Conservation (phyloP, 2,113 vertebrate species). For the Hyaena hyaena region DNA sequence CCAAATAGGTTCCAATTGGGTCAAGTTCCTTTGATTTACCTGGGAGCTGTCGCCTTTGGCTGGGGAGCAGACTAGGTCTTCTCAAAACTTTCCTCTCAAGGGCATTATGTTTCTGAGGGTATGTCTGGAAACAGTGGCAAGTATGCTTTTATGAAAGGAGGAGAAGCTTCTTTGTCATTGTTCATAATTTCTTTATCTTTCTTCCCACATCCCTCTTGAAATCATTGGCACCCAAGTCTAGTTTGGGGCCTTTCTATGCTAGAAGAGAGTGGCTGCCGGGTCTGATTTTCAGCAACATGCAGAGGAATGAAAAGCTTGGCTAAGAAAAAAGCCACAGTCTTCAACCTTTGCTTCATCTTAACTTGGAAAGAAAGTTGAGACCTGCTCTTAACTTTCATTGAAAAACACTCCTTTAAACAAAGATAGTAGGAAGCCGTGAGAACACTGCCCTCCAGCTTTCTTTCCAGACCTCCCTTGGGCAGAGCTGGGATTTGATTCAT, state of each 20-base stretch:
- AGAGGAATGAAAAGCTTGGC: slow-evolving; percentile 76
- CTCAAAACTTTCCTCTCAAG: not conserved
- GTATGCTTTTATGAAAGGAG: not conserved
- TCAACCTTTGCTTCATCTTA: slow-evolving; percentile 64
- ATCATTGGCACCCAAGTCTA: slow-evolving; percentile 64
- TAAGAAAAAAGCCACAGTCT: slow-evolving; percentile 61
- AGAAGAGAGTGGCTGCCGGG: slow-evolving; percentile 71
- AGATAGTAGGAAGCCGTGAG: not conserved
- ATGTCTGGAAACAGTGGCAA: not conserved
- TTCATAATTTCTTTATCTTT: slow-evolving; percentile 39
- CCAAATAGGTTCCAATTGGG: not conserved
- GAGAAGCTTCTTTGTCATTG: not conserved
- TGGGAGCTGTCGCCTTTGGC: not conserved
- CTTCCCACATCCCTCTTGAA: slow-evolving; percentile 70
- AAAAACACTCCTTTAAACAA: slow-evolving; percentile 63
- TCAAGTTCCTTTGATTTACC: not conserved
- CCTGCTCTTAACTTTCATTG: slow-evolving; percentile 55
- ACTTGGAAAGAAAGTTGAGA: slow-evolving; percentile 67
- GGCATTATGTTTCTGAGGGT: not conserved
- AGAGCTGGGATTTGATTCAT: not conserved
- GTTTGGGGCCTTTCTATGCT: slow-evolving; percentile 55
- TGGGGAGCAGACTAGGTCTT: not conserved
- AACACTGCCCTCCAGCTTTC: not conserved
- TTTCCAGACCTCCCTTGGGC: not conserved
- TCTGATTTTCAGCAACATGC: slow-evolving; percentile 73